Percentiles rank a stretch among this genome's conserved stretches.
Conservation (phyloP, 2,113 vertebrate species). For the Hemichromis elongatus region DNA sequence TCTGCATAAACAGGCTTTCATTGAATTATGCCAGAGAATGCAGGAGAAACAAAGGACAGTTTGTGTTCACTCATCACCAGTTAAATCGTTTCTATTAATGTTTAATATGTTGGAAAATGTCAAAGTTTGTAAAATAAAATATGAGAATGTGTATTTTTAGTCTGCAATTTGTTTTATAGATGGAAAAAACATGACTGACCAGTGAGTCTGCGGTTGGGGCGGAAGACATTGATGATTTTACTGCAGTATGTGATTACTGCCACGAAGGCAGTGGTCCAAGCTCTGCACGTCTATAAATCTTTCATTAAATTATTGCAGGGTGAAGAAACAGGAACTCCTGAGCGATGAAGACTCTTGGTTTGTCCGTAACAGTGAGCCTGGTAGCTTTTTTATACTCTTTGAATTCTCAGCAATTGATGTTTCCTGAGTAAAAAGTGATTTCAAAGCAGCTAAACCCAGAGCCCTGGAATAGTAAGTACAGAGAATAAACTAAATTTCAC, state of each 20-base stretch:
- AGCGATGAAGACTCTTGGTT: neutral
- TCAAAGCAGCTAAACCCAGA: neutral
- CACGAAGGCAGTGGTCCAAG: accelerated
- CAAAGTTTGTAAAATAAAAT: neutral
- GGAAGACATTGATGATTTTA: neutral
- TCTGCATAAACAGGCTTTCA: accelerated
- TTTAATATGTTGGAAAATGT: accelerated
- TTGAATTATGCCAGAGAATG: neutral
- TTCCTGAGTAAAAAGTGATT: neutral
- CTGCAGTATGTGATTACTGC: too few relatives aligned
- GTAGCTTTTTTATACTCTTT: neutral
- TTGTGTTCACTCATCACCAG: neutral
- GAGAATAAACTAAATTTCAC: neutral
- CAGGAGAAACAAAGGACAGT: neutral
- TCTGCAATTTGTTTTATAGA: neutral
- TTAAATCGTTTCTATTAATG: neutral
- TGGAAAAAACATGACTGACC: accelerated
- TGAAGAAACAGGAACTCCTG: neutral
- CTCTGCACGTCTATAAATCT: neutral
- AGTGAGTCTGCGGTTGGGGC: neutral
- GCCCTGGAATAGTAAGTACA: accelerated
- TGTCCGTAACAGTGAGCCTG: neutral
- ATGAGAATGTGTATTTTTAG: neutral
- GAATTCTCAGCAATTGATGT: accelerated
- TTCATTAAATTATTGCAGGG: neutral